phyloP scores from a whole-genome alignment of 2,888 invertebrate species.

The Eupithecia centaureata region DNA sequence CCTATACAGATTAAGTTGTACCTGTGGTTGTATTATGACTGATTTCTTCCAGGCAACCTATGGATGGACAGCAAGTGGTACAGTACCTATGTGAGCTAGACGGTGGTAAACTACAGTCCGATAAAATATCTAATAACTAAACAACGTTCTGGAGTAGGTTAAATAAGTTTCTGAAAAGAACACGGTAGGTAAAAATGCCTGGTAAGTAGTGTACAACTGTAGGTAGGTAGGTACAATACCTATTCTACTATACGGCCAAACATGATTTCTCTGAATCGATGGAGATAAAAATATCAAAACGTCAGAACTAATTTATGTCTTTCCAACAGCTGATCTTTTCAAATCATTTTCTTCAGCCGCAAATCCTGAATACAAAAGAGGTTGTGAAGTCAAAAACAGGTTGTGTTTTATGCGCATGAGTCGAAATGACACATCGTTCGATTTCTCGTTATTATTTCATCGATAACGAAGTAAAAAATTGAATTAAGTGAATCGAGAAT shows the following conservation, averaged over 20 bases:
- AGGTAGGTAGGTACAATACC: not conserved
- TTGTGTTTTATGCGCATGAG: slow-evolving; percentile 36
- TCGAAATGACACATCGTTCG: slow-evolving; percentile 23
- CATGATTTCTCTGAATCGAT: not conserved
- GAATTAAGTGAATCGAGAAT: slow-evolving; percentile 23
- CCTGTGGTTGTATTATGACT: too few relatives aligned
- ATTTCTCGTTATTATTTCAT: slow-evolving; percentile 31
- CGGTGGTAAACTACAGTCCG: too few relatives aligned
- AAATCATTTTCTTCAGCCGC: not conserved
- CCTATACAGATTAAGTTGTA: too few relatives aligned
- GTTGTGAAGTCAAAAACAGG: slow-evolving; percentile 57
- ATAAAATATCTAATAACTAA: too few relatives aligned
- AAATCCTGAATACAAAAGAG: slow-evolving; percentile 10
- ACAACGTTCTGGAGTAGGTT: too few relatives aligned
- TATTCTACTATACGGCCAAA: not conserved
- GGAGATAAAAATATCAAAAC: not conserved
- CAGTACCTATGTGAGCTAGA: too few relatives aligned
- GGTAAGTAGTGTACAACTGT: too few relatives aligned
- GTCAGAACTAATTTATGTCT: not conserved
- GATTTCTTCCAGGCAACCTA: too few relatives aligned
- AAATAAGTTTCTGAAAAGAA: too few relatives aligned
- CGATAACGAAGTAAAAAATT: slow-evolving; percentile 19
- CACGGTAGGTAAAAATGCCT: too few relatives aligned
- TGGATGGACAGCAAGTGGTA: too few relatives aligned
- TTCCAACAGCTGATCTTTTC: not conserved